A percentile compares a stretch with the other conserved stretches of the same genome.
Evolutionary conservation across 2,888 invertebrate genomes (phyloP).

Genomic region (Amblyjoppa proteus): DNA sequence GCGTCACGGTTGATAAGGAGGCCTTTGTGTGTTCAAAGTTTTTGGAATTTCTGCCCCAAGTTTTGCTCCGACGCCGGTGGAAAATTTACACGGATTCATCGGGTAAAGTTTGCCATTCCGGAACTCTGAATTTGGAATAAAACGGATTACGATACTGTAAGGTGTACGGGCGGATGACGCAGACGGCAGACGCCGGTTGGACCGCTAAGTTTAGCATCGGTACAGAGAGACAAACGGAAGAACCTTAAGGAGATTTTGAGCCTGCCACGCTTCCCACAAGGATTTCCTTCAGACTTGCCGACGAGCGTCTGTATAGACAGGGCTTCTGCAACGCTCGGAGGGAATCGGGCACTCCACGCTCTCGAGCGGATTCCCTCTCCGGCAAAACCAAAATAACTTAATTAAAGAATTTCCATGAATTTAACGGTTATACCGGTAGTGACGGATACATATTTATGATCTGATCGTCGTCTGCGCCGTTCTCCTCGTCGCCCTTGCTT

Average conservation of each 20-base stretch:
- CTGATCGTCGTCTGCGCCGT: constrained; percentile 61
- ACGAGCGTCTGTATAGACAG: constrained; percentile 37
- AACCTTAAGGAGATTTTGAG: constrained; percentile 79
- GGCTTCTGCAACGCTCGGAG: constrained; percentile 29
- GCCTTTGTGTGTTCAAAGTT: background rate
- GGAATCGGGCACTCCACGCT: constrained; percentile 43
- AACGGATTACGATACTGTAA: constrained; percentile 1
- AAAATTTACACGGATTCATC: constrained; percentile 38
- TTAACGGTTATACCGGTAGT: constrained; percentile 74
- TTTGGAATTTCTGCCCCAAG: background rate
- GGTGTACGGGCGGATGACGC: constrained; percentile 12
- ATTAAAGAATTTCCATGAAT: constrained; percentile 85
- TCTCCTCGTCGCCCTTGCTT: constrained; percentile 33
- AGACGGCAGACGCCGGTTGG: constrained; percentile 19
- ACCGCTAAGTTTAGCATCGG: constrained; percentile 37
- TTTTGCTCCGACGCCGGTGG: too few species aligned
- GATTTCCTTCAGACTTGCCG: constrained; percentile 77
- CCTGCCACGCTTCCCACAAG: constrained; percentile 82
- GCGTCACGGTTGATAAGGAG: background rate
- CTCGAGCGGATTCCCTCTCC: constrained; percentile 66
- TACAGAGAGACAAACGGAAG: constrained; percentile 39
- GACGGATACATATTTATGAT: constrained; percentile 84
- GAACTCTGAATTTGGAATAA: constrained; percentile 36
- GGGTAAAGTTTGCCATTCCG: constrained; percentile 40
- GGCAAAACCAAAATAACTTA: constrained; percentile 83